These are phyloP conservation scores for Habroteleia sp. DNA, from an alignment of 2,888 invertebrate species.

Conservation along the genomic window DNA sequence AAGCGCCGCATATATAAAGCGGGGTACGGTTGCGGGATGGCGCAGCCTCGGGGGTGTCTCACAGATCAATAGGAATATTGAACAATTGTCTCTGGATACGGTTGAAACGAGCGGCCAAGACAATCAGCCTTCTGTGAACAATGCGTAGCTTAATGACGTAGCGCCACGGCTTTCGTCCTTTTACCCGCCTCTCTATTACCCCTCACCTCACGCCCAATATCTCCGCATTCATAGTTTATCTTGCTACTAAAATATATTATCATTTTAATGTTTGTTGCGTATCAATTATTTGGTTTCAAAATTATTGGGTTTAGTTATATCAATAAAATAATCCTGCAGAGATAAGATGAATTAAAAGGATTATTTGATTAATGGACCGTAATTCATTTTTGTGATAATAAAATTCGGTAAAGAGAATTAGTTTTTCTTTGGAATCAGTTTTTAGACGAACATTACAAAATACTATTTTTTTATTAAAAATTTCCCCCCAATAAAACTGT, in stretches of 20 bases:
- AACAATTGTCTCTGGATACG: constrained; percentile 81
- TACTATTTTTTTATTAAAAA: too few relatives aligned
- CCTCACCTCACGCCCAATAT: constrained; percentile 54
- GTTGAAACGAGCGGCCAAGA: constrained; percentile 80
- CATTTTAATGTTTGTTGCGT: constrained; percentile 40
- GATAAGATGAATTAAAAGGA: too few relatives aligned
- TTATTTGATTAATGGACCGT: too few relatives aligned
- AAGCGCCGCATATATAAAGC: constrained; percentile 69
- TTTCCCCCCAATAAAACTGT: too few relatives aligned
- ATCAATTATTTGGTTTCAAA: constrained; percentile 27
- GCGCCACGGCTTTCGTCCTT: constrained; percentile 74
- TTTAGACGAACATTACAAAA: too few relatives aligned
- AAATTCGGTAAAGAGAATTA: too few relatives aligned
- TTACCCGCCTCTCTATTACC: constrained; percentile 64
- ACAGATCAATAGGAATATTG: constrained; percentile 81
- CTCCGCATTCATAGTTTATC: constrained; percentile 51
- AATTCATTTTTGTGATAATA: too few relatives aligned
- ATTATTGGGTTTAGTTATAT: constrained; percentile 5
- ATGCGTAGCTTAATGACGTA: constrained; percentile 81
- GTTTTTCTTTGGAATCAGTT: too few relatives aligned
- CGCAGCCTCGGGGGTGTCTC: constrained; percentile 71
- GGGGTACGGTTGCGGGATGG: constrained; percentile 62
- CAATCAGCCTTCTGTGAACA: constrained; percentile 80
- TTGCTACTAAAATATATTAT: constrained; percentile 61
- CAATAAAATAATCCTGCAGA: too few relatives aligned